Evolutionary conservation across 2,888 invertebrate genomes (phyloP).

Genomic region (Oligia strigilis): DNA sequence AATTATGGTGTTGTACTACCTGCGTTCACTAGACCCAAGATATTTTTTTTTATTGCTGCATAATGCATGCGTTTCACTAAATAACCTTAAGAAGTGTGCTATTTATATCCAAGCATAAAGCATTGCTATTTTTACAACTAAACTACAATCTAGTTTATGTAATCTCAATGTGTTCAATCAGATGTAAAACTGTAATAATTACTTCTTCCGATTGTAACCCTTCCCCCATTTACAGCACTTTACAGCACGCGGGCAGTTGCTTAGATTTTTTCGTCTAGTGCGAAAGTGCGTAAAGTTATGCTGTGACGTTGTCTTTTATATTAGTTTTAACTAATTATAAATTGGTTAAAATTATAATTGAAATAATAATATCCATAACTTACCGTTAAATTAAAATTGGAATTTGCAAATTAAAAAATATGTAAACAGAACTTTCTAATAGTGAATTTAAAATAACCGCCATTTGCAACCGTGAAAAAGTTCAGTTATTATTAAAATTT

Average conservation of each 20-base stretch:
- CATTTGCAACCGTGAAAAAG: background rate
- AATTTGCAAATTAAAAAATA: background rate
- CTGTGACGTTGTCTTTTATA: background rate
- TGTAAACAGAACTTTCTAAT: background rate
- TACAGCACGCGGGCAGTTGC: slow-evolving; percentile 51
- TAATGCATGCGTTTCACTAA: background rate
- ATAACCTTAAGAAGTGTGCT: slow-evolving; percentile 3
- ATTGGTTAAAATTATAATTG: background rate
- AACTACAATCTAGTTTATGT: slow-evolving; percentile 34
- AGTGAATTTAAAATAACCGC: slow-evolving; percentile 18
- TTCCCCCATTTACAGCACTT: slow-evolving; percentile 37
- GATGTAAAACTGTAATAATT: slow-evolving; percentile 34
- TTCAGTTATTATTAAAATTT: background rate
- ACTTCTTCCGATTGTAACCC: slow-evolving; percentile 56
- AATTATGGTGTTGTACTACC: no score
- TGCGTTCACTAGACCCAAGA: background rate
- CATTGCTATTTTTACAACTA: slow-evolving; percentile 9
- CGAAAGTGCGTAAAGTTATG: slow-evolving; percentile 52
- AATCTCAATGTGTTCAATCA: slow-evolving; percentile 44
- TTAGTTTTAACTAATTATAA: background rate
- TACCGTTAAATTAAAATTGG: background rate
- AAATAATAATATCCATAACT: background rate
- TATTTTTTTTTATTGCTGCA: background rate
- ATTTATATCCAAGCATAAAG: background rate
- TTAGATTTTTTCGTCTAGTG: slow-evolving; percentile 46